phyloP scores from a whole-genome alignment of 2,888 invertebrate genomes.

The Salpingus planirostris region DNA sequence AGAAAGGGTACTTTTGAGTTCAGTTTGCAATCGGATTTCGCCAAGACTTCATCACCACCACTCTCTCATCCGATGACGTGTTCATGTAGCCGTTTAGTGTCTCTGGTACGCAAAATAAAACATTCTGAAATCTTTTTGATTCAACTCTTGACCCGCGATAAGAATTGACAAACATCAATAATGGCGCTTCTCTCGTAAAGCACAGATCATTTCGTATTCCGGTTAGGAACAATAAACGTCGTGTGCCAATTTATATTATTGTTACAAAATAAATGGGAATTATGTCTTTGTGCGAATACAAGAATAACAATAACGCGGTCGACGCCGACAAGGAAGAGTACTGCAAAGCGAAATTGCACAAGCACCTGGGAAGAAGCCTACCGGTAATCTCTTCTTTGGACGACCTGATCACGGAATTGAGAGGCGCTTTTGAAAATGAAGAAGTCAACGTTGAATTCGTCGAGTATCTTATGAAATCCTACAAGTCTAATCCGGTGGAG shows the following conservation, averaged over 20 bases:
- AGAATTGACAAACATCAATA: constrained; percentile 7
- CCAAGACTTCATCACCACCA: too few relatives aligned
- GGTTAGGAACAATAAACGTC: too few relatives aligned
- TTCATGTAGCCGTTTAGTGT: too few relatives aligned
- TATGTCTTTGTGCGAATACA: constrained; percentile 17
- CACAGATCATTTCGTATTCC: constrained; percentile 7
- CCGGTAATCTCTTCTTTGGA: constrained; percentile 45
- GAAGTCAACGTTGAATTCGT: constrained; percentile 88
- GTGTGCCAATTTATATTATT: too few relatives aligned
- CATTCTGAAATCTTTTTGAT: constrained; percentile 10
- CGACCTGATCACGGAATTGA: constrained; percentile 59
- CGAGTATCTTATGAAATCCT: constrained; percentile 64
- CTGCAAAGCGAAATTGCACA: constrained; percentile 21
- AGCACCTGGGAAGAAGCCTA: constrained; percentile 26
- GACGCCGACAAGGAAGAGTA: constrained; percentile 22
- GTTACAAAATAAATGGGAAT: not conserved
- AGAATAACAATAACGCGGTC: constrained; percentile 5
- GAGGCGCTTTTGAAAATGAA: constrained; percentile 68
- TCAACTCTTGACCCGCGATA: constrained; percentile 15
- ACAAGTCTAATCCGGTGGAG: constrained; percentile 81
- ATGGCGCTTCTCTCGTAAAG: constrained; percentile 7
- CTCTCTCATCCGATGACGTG: too few relatives aligned
- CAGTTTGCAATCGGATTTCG: too few relatives aligned
- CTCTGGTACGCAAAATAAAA: too few relatives aligned
- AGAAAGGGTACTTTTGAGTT: too few relatives aligned